Evolutionary conservation across 2,888 invertebrate species (phyloP).

Genomic region (Campoletis raptor): DNA sequence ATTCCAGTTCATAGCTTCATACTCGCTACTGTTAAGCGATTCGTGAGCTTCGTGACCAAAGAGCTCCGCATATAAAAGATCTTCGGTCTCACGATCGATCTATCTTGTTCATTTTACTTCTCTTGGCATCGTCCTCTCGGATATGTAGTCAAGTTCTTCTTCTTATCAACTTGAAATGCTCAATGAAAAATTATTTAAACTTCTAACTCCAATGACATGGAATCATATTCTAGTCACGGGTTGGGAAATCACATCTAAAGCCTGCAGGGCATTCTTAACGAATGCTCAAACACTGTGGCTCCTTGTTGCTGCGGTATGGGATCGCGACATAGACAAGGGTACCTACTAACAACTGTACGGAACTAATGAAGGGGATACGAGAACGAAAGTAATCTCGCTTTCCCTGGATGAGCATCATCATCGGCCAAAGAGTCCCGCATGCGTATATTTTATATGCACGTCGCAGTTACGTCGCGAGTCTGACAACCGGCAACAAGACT

Average conservation of each 20-base stretch:
- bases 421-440: constrained; percentile 29
- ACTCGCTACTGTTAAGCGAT: constrained; percentile 67
- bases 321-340: constrained; percentile 9
- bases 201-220: not conserved
- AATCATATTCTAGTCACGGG: not conserved
- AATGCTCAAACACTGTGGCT: not conserved
- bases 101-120: constrained; percentile 46
- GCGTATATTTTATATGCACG: constrained; percentile 36
- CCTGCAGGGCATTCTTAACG: constrained; percentile 44
- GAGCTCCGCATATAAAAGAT: constrained; percentile 65
- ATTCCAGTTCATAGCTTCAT: constrained; percentile 53
- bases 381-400: constrained; percentile 65
- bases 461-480: constrained; percentile 32
- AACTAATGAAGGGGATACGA: constrained; percentile 64
- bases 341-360: constrained; percentile 7
- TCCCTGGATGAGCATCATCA: constrained; percentile 44
- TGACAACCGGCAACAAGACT: constrained; percentile 30
- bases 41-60: constrained; percentile 79
- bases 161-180: constrained; percentile 53
- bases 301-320: not conserved
- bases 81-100: constrained; percentile 71
- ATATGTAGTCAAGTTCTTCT: constrained; percentile 40
- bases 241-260: not conserved
- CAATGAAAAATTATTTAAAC: not conserved
- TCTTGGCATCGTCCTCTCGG: constrained; percentile 31